Conservation (phyloP, 2,888 invertebrate genomes). For the Macropis europaea region DNA sequence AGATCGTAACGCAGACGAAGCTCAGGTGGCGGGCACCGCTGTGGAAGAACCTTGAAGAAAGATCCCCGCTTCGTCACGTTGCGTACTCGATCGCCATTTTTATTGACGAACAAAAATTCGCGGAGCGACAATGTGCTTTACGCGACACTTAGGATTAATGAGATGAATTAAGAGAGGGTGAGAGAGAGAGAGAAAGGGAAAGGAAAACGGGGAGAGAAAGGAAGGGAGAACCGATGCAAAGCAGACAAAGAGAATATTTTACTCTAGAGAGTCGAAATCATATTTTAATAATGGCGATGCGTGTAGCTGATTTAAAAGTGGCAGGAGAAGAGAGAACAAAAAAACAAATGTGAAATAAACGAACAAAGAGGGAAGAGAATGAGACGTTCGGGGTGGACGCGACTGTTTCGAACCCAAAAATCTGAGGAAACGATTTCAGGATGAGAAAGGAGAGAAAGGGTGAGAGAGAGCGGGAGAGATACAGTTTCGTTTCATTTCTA, state of each 20-base stretch:
- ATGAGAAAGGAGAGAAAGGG: conserved; percentile 16
- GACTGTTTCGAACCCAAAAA: conserved; percentile 61
- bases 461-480: no score
- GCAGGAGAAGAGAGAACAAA: not conserved
- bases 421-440: conserved; percentile 56
- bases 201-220: not conserved
- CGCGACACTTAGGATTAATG: conserved; percentile 30
- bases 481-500: conserved; percentile 66
- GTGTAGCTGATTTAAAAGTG: conserved; percentile 44
- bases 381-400: not conserved
- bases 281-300: conserved; percentile 67
- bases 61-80: conserved; percentile 17
- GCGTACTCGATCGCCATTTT: conserved; percentile 32
- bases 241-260: conserved; percentile 52
- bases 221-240: conserved; percentile 19
- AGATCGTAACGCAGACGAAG: no score
- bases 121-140: conserved; percentile 8
- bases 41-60: not conserved
- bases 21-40: no score
- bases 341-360: not conserved
- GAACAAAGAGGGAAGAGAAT: not conserved
- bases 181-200: not conserved
- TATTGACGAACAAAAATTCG: conserved; percentile 7
- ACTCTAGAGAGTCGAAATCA: conserved; percentile 65
- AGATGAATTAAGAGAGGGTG: not conserved